phyloP scores from a whole-genome alignment of 92 coral and sea anemone species.

The Heteractis magnifica region DNA sequence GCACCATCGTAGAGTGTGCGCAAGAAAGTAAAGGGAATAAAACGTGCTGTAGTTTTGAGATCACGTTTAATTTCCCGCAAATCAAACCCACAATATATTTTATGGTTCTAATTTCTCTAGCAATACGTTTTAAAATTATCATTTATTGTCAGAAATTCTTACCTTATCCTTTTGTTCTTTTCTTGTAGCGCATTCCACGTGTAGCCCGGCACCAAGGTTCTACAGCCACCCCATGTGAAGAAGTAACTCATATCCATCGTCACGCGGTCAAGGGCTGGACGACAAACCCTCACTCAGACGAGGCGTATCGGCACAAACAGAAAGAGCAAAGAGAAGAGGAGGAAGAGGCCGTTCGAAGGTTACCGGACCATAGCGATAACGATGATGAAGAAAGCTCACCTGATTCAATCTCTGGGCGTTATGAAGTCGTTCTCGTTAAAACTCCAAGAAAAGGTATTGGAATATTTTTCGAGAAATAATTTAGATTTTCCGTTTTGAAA shows the following conservation, averaged over 20 bases:
- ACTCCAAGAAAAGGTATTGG: conserved; percentile 3
- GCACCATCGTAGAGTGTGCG: no score
- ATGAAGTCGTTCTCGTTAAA: conserved; percentile 17
- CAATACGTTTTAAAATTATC: no score
- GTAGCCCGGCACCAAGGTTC: conserved; percentile 36
- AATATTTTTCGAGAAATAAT: no score
- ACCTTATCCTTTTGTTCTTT: background rate
- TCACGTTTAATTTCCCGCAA: no score
- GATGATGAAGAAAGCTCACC: conserved; percentile 17
- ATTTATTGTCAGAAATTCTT: background rate
- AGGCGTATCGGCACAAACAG: conserved; percentile 54
- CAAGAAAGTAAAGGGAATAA: no score
- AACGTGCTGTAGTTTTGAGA: no score
- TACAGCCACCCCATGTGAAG: conserved; percentile 59
- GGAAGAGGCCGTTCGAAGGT: conserved; percentile 16
- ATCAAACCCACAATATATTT: no score
- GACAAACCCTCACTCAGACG: conserved; percentile 72
- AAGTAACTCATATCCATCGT: conserved; percentile 76
- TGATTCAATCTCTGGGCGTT: conserved; percentile 31
- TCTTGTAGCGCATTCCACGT: conserved; percentile 84
- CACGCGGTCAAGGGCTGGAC: conserved; percentile 99
- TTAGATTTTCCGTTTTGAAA: no score
- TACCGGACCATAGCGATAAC: conserved; percentile 21
- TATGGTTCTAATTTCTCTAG: no score
- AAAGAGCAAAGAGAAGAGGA: conserved; percentile 22